Base-by-base conservation (phyloP, 1,140 invertebrate genomes). In the Babylonia areolata region DNA sequence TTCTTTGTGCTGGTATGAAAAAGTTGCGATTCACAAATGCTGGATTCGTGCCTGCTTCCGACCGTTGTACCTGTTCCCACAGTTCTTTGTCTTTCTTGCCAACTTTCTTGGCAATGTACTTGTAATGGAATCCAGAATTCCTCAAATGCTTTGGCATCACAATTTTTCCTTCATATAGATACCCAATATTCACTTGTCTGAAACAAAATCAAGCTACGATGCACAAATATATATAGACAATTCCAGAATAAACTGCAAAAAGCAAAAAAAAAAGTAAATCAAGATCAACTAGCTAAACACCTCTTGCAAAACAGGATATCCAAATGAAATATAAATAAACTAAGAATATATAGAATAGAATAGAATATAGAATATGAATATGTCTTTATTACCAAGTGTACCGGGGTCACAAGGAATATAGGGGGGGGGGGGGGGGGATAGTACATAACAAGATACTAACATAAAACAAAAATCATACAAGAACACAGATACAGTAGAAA, bases 61-160 rank as follows among this genome's bases (percentile, higher is more conserved):
- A 42, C 28, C 23, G 11, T n/a, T 79, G 77, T 11, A 79, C 77
- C 12, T 42, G 5, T 37, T 79, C 77, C 77, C 77, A 79, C 20
- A 42, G 11, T 1, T 42, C 77, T 5, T 42, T 79, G 2, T 17
- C 15, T 23, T 46, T 42, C 39, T 79, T 79, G 12, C 5, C 12
- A 6, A 2, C 42, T 39, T 79, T 79, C 77, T 79, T 79, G n/a
- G 35, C 77, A 79, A 42, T 40, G 39, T 79, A 79, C 77, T 79
- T 79, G 77, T 79, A 79, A 3, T 31, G 17, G 28, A 79, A 79
- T 28, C 35, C 40, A 5, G 6, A 17, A 28, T 79, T 42, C 35
- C 77, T 40, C 77, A 42, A 2, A 31, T 79, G 5, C 28, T 42
- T 79, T 6, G 3, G 9, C 77, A 79, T 79, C 39, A 42, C 9